phyloP scores from a whole-genome alignment of 2,113 vertebrate genomes.

The Hystrix brachyura region DNA sequence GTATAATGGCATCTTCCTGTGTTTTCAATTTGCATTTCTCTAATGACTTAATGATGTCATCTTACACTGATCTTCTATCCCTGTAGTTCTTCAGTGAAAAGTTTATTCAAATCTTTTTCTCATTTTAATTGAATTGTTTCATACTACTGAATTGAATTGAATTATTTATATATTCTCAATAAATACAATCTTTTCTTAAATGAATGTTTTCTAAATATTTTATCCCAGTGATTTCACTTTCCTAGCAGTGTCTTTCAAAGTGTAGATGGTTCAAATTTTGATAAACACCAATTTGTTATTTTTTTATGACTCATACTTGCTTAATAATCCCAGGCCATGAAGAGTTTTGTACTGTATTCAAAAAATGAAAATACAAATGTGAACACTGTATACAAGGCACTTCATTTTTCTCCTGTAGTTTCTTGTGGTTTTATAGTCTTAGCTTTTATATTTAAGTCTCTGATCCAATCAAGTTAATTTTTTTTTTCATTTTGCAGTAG shows the following conservation, averaged over 20 bases:
- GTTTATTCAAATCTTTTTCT: neutral
- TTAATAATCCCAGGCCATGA: constrained; percentile 27
- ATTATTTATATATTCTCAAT: constrained; percentile 29
- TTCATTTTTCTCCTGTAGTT: constrained; percentile 13
- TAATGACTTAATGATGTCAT: neutral
- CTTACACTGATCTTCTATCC: neutral
- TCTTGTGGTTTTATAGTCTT: constrained; percentile 46
- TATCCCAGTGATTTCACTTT: constrained; percentile 29
- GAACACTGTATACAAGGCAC: neutral
- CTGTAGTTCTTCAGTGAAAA: neutral
- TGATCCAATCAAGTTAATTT: constrained; percentile 46
- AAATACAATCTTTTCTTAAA: constrained; percentile 2
- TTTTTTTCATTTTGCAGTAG: neutral
- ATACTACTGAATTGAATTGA: constrained; percentile 11
- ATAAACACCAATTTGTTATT: neutral
- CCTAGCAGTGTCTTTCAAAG: constrained; percentile 30
- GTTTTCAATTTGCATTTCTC: neutral
- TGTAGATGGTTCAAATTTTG: neutral
- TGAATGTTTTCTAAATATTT: constrained; percentile 44
- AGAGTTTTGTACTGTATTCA: constrained; percentile 4
- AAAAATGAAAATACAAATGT: constrained; percentile 45
- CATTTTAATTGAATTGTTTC: constrained; percentile 5
- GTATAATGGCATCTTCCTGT: neutral
- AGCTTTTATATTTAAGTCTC: neutral
- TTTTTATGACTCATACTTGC: constrained; percentile 29